These are phyloP conservation scores for Cromileptes altivelis DNA, from an alignment of 2,113 vertebrate genomes.

Conservation along the genomic window DNA sequence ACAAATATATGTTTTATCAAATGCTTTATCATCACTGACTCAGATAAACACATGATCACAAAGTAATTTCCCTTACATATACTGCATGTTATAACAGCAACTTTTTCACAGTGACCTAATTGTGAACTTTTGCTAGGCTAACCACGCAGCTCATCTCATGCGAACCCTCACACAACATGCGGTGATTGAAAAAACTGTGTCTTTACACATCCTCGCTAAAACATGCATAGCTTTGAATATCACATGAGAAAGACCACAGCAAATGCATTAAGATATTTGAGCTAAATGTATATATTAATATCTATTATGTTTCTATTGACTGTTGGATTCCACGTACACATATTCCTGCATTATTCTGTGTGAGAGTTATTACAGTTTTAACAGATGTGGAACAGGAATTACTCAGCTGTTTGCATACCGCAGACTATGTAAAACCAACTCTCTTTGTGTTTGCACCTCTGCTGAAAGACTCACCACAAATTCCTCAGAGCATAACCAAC, in stretches of 20 bases:
- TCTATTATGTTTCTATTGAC: not conserved
- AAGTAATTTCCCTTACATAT: no score
- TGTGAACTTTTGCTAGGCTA: not conserved
- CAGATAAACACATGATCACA: not conserved
- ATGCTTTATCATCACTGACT: not conserved
- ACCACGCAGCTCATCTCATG: not conserved
- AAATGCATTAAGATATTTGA: not conserved
- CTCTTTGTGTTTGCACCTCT: not conserved
- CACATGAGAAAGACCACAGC: not conserved
- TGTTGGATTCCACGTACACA: not conserved
- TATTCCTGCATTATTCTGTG: not conserved
- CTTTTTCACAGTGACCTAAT: not conserved
- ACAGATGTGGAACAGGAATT: not conserved
- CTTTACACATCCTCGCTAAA: not conserved
- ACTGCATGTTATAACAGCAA: not conserved
- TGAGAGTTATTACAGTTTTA: not conserved
- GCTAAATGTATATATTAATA: not conserved
- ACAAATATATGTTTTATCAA: not conserved
- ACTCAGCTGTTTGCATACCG: not conserved
- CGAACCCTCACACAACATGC: no score
- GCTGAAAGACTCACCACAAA: not conserved
- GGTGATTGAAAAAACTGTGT: not conserved
- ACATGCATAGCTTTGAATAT: not conserved
- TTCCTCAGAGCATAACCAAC: not conserved
- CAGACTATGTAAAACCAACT: no score